Evolutionary conservation across 2,888 invertebrate genomes (phyloP), one percentile per base, ranked within the genome.

Genomic region (Poecilus cupreus): DNA sequence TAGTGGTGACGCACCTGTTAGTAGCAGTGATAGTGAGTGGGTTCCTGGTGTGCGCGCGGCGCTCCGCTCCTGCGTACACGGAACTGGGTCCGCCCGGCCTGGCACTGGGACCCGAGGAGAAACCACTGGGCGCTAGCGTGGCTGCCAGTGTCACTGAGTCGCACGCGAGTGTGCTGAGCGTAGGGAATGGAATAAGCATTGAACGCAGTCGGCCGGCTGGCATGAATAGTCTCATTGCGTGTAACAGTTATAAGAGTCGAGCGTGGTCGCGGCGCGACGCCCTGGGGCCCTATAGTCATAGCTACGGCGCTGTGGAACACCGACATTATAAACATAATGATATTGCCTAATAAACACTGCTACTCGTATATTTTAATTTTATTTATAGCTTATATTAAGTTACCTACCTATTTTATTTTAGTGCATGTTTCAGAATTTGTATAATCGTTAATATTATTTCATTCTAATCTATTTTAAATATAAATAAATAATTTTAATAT

Each of bases 241-340:
- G 94, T 90, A 94, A 94, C 88, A 94, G 94, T 88, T 94, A 93
- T 90, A 94, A 94, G 87, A 94, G 94, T 88, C 91, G 91, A 83
- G 91, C 91, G 6, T 91, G 91, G 90, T 89, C 90, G 2, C 85
- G 88, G 82, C 87, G 72, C 6, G 60, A 75, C n/a, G 85, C 84
- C 85, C 60, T 91, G 82, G 91, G 91, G 0, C 89, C 90, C 0
- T 91, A 91, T 86, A 90, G 91, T 78, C 89, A 90, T 83, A 92
- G 91, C 84, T 92, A 92, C 84, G 92, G 92, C 0, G 90, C 91
- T 49, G 84, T 90, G 22, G 90, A 90, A 72, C 39, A 68, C n/a
- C 68, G 82, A 1, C 26, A 82, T 79, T 60, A 81, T 74, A 82
- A 82, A 37, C 72, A 20, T 83, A 46, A 60, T 18, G 64, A 68